Evolutionary conservation across 2,113 vertebrate species (phyloP).

Genomic region (Aythya baeri): DNA sequence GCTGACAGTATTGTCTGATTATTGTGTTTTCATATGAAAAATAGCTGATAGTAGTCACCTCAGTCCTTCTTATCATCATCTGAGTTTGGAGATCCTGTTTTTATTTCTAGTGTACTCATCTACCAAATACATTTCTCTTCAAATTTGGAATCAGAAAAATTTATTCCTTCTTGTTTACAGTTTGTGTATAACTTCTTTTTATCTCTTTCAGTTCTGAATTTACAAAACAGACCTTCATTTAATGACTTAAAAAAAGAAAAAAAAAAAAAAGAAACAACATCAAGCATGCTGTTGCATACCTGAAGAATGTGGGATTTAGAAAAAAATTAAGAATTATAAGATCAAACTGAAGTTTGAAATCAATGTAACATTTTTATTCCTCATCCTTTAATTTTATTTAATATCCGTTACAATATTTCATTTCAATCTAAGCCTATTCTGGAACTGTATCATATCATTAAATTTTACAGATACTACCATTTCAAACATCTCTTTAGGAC

Average conservation of each 20-base stretch:
- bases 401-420: neutral
- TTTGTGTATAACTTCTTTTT: neutral
- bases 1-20: neutral
- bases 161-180: neutral
- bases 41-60: neutral
- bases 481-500: neutral
- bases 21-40: slow-evolving; percentile 19
- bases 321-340: neutral
- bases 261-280: too few species aligned
- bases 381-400: neutral
- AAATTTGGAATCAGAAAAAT: neutral
- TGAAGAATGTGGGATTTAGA: neutral
- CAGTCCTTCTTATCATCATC: neutral
- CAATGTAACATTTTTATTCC: neutral
- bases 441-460: neutral
- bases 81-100: neutral
- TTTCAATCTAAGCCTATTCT: neutral
- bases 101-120: neutral
- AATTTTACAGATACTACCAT: neutral
- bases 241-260: neutral
- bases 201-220: neutral
- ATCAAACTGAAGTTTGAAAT: neutral
- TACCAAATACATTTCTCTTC: neutral
- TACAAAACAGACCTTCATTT: neutral
- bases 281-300: neutral